These are phyloP conservation scores for Lysiphlebus fabarum DNA, from an alignment of 1,140 invertebrate genomes.

Conservation along the genomic window DNA sequence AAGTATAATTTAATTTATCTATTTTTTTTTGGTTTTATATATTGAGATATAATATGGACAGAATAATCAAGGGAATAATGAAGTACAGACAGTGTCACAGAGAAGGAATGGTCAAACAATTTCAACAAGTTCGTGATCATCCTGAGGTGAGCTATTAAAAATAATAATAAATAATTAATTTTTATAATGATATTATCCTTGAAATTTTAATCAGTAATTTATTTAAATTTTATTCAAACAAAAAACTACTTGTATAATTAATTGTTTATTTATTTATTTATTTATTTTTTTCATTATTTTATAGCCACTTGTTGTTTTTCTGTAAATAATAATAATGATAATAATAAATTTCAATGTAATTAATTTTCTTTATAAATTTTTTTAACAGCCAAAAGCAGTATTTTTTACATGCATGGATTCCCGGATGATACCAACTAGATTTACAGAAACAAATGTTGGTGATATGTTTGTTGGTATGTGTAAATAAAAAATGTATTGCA, in stretches of 20 bases:
- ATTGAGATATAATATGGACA: constrained; percentile 63
- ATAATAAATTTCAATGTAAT: too few relatives aligned
- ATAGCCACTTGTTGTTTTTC: too few relatives aligned
- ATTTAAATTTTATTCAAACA: too few relatives aligned
- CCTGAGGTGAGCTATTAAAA: constrained; percentile 68
- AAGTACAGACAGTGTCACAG: constrained; percentile 77
- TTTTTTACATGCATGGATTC: constrained; percentile 98
- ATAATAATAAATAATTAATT: background rate
- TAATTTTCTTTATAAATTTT: constrained; percentile 30
- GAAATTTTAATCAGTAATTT: too few relatives aligned
- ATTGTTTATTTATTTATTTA: too few relatives aligned
- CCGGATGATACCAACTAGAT: constrained; percentile 91
- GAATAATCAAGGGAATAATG: constrained; percentile 84
- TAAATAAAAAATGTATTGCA: constrained; percentile 3
- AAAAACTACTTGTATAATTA: background rate
- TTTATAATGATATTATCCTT: constrained; percentile 14
- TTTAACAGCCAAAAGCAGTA: constrained; percentile 82
- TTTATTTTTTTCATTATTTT: too few relatives aligned
- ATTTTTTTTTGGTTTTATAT: constrained; percentile 6
- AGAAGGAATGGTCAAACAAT: constrained; percentile 85
- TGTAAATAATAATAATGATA: too few relatives aligned
- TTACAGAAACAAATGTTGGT: constrained; percentile 91
- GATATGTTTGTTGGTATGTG: constrained; percentile 94
- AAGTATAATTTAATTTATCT: constrained; percentile 5
- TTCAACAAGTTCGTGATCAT: constrained; percentile 80